A percentile compares a stretch with the other conserved stretches of the same genome.
phyloP scores from a whole-genome alignment of 2,113 vertebrate species.

The Planiliza haematocheilus region DNA sequence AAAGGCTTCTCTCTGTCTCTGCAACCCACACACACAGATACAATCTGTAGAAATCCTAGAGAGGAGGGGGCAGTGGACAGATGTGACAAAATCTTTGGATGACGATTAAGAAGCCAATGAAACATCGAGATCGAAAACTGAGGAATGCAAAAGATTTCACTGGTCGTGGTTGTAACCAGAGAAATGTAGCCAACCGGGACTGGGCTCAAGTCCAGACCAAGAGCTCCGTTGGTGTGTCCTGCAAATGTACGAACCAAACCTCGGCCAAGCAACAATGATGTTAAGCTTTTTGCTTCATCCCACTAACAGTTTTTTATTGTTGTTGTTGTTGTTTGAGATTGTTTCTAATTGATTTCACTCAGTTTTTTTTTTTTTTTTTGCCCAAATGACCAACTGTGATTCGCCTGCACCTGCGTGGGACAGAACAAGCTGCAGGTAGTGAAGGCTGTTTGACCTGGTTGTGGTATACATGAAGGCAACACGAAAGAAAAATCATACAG shows the following conservation, averaged over 20 bases:
- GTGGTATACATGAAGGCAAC: conserved; percentile 54
- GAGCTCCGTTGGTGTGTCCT: conserved; percentile 53
- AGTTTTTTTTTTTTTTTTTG: conserved; percentile 6
- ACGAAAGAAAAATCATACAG: conserved; percentile 19
- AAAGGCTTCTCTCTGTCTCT: conserved; percentile 11
- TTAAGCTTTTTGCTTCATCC: conserved; percentile 39
- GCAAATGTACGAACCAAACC: conserved; percentile 59
- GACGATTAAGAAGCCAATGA: conserved; percentile 20
- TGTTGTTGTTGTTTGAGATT: conserved; percentile 17
- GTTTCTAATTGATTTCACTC: not conserved
- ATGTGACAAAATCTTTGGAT: conserved; percentile 26
- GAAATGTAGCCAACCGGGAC: conserved; percentile 65
- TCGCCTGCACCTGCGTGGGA: conserved; percentile 46
- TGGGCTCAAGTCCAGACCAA: conserved; percentile 45
- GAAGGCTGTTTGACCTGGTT: conserved; percentile 65
- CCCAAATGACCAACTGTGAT: conserved; percentile 9
- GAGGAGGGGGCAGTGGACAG: conserved; percentile 66
- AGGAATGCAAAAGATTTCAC: conserved; percentile 20
- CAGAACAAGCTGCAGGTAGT: conserved; percentile 30
- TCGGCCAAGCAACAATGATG: conserved; percentile 44
- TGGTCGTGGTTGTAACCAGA: conserved; percentile 39
- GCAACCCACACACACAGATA: conserved; percentile 41
- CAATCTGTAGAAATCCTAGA: conserved; percentile 60
- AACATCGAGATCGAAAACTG: conserved; percentile 17
- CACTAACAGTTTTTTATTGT: conserved; percentile 23